Base-by-base conservation (phyloP, 2,113 vertebrate genomes). In the Lamprologus speciosus region DNA sequence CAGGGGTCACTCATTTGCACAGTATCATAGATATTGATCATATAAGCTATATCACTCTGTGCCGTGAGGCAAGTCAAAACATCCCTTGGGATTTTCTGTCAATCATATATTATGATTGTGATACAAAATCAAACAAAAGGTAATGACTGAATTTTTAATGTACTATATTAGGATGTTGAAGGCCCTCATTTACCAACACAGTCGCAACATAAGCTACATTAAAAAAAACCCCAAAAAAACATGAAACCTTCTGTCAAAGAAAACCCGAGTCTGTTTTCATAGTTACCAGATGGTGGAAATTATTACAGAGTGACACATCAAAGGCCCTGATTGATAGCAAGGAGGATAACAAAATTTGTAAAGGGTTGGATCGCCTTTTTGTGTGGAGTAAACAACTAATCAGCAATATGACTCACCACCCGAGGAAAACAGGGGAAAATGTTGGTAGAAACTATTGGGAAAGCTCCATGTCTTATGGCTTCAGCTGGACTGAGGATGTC, bases 201-300 rank as follows among this genome's bases (percentile, higher is more conserved):
- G 42, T n/a, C 16, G 4, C 9, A 73, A 78, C 70, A 78, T 50
- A 50, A 0, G 26, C 26, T 78, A 50, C 11, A 8, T 78, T 50
- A 8, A 19, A 47, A 47, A 37, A 11, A 8, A 5, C 1, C 1
- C 0, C 1, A 1, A 16, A 40, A 45, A 5, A 14, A 8, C 13
- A 17, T 8, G 1, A 78, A 78, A 33, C 26, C 73, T 51, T 78
- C 45, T 78, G 45, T 50, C 42, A 75, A 31, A 50, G 23, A 47
- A 28, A 50, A 50, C 70, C 6, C 1, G 1, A 50, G 23, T 50
- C 70, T 75, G 70, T 31, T 75, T 75, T 50, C 42, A 31, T 47
- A 50, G 23, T 19, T 75, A 10, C 70, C 70, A 75, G 42, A 75
- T 75, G 70, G 70, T 75, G 42, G 42, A 50, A 75, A 75, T 75